Percentiles rank a stretch among this genome's conserved stretches.
Evolutionary conservation across 2,797 vertebrate species (phyloP).

Genomic region (Parauchenoglanis punctatus): DNA sequence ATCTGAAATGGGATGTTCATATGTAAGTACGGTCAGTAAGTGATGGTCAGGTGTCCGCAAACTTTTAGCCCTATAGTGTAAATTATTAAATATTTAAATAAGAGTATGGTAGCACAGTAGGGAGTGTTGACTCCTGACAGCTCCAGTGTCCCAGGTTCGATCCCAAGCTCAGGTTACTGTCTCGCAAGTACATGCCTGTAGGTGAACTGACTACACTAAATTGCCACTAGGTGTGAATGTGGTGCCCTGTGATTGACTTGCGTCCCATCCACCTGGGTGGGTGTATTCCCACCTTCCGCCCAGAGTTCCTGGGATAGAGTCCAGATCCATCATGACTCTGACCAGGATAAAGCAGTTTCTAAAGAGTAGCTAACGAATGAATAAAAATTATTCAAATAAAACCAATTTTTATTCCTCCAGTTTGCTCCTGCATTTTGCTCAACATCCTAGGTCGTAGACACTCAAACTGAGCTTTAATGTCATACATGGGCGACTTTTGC

Average conservation of each 20-base stretch:
- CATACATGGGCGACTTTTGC: neutral
- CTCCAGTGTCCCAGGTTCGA: constrained; percentile 10
- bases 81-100: neutral
- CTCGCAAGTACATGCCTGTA: neutral
- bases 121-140: neutral
- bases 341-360: neutral
- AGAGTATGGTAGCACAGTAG: neutral
- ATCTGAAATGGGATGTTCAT: neutral
- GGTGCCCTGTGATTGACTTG: neutral
- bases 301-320: neutral
- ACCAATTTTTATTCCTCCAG: no score
- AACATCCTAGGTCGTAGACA: neutral
- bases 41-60: neutral
- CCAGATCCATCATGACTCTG: neutral
- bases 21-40: no score
- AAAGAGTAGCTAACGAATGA: neutral
- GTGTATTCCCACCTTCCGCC: neutral
- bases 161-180: neutral
- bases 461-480: neutral
- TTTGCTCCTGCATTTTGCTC: neutral
- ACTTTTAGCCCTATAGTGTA: neutral
- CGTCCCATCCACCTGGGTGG: neutral
- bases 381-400: neutral
- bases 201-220: no score
- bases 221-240: neutral